Conservation (phyloP, 2,888 invertebrate species). For the Scrobipalpa atriplicella region DNA sequence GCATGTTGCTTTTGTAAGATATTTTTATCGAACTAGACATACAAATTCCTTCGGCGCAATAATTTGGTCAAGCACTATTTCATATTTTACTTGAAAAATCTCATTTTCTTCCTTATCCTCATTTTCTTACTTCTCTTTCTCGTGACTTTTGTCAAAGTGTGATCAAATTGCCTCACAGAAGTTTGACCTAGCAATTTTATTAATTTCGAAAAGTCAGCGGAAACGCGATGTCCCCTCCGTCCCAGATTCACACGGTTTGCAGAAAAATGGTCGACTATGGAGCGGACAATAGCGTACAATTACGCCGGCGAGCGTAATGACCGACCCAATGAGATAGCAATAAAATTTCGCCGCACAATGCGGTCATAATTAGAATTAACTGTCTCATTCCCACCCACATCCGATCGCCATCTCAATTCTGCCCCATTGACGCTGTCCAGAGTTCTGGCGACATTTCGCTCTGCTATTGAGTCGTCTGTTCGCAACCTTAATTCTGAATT, state of each 20-base stretch:
- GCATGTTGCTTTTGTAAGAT: background rate
- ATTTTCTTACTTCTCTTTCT: background rate
- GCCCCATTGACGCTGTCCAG: slow-evolving; percentile 60
- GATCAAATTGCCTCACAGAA: slow-evolving; percentile 5
- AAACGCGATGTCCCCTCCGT: slow-evolving; percentile 56
- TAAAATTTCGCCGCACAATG: slow-evolving; percentile 79
- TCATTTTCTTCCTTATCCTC: too few relatives aligned
- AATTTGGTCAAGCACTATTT: background rate
- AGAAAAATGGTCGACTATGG: slow-evolving; percentile 67
- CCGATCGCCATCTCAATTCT: slow-evolving; percentile 65
- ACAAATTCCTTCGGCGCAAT: background rate
- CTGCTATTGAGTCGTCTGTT: slow-evolving; percentile 27
- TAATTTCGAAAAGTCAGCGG: slow-evolving; percentile 49
- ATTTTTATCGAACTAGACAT: background rate
- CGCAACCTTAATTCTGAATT: slow-evolving; percentile 48
- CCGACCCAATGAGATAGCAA: slow-evolving; percentile 78
- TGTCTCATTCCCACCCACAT: slow-evolving; percentile 77
- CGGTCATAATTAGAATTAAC: slow-evolving; percentile 80
- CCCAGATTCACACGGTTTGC: slow-evolving; percentile 72
- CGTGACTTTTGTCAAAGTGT: background rate
- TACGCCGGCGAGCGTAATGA: slow-evolving; percentile 69
- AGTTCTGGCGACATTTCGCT: slow-evolving; percentile 39
- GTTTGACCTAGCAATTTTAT: slow-evolving; percentile 36
- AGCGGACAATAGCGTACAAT: slow-evolving; percentile 73
- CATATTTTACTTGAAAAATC: too few relatives aligned